Percentiles rank a stretch among this genome's conserved stretches.
Evolutionary conservation across 1,140 invertebrate genomes (phyloP).

Genomic region (Maniola jurtina): DNA sequence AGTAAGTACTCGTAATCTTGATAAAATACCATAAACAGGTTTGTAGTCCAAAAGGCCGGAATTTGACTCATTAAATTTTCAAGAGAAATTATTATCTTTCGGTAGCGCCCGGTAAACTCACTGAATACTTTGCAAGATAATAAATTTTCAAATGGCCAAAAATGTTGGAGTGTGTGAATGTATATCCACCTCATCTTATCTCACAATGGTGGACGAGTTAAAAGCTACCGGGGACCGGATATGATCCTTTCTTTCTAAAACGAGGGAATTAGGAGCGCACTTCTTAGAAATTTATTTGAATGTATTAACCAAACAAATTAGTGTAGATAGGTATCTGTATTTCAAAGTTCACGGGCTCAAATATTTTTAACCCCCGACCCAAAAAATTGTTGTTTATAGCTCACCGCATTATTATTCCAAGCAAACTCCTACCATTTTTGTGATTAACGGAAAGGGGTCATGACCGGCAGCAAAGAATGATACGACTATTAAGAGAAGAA

Average conservation of each 20-base stretch:
- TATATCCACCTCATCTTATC: conserved; percentile 1
- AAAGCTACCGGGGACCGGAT: conserved; percentile 18
- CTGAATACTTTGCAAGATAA: not conserved
- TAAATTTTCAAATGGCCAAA: conserved; percentile 1
- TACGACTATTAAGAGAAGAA: no score
- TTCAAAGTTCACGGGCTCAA: no score
- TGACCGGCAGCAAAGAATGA: no score
- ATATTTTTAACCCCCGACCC: no score
- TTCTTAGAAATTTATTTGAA: not conserved
- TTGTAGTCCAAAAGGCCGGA: not conserved
- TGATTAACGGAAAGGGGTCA: no score
- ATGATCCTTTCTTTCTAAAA: not conserved
- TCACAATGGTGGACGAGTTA: conserved; percentile 13
- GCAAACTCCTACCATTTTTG: no score
- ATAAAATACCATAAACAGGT: no score
- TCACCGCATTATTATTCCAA: no score
- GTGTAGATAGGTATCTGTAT: no score
- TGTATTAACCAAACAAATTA: no score
- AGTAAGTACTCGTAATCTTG: not conserved
- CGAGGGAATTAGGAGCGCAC: not conserved
- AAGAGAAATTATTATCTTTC: conserved; percentile 1
- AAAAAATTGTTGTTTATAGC: no score
- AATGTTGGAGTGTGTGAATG: not conserved
- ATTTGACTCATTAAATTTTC: not conserved
- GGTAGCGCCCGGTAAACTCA: not conserved